phyloP scores from a whole-genome alignment of 2,888 invertebrate species.

The Amphipoea oculea region DNA sequence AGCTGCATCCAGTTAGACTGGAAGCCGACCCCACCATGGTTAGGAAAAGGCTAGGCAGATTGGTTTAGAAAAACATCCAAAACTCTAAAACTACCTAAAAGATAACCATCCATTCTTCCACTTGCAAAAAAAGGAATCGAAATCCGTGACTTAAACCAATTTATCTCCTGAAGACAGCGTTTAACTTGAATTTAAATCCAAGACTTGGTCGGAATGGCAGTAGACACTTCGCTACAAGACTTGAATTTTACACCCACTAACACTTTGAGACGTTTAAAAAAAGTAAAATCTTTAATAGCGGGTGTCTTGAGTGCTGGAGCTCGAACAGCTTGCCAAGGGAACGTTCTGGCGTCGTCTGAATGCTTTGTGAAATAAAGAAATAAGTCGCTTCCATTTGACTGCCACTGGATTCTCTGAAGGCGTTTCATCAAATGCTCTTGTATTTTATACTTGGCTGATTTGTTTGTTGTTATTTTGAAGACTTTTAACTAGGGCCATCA shows the following conservation, averaged over 20 bases:
- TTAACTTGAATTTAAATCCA: slow-evolving; percentile 64
- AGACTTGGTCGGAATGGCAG: slow-evolving; percentile 48
- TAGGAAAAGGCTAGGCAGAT: not conserved
- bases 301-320: slow-evolving; percentile 44
- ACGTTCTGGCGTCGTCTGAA: slow-evolving; percentile 59
- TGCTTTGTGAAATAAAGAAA: slow-evolving; percentile 61
- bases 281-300: slow-evolving; percentile 58
- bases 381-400: slow-evolving; percentile 63
- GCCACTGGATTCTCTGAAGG: slow-evolving; percentile 45
- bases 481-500: not conserved
- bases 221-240: slow-evolving; percentile 55
- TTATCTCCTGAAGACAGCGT: slow-evolving; percentile 57
- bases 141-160: slow-evolving; percentile 57
- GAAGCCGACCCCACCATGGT: not conserved
- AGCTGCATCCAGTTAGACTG: not conserved
- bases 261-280: slow-evolving; percentile 62
- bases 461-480: slow-evolving; percentile 11
- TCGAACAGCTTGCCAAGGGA: slow-evolving; percentile 63
- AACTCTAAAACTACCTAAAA: slow-evolving; percentile 5
- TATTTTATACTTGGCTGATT: slow-evolving; percentile 17
- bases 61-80: not conserved
- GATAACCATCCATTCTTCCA: slow-evolving; percentile 31
- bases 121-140: slow-evolving; percentile 30
- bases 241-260: slow-evolving; percentile 60
- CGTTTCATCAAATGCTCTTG: slow-evolving; percentile 40